Percentiles rank a stretch among this genome's conserved stretches.
Conservation (phyloP, 2,888 invertebrate genomes). For the Eristalis intricaria region DNA sequence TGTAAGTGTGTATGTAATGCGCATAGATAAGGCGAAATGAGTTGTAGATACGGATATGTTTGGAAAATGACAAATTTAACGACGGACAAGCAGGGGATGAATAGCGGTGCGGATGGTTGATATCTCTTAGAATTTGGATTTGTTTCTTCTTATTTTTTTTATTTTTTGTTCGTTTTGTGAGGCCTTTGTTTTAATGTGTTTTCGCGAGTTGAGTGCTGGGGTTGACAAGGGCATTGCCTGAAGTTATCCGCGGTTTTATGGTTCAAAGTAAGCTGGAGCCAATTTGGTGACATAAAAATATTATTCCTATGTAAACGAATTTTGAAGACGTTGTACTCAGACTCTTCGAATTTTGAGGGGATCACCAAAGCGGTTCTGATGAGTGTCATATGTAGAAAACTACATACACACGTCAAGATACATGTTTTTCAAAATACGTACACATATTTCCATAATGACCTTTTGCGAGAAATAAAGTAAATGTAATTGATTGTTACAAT, state of each 20-base stretch:
- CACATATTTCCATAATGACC: too few species aligned
- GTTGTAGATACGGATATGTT: slow-evolving; percentile 62
- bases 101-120: background rate
- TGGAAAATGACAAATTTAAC: slow-evolving; percentile 54
- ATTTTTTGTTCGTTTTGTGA: background rate
- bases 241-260: slow-evolving; percentile 5
- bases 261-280: slow-evolving; percentile 23
- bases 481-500: too few species aligned
- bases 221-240: background rate
- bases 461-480: too few species aligned
- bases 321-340: background rate
- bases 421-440: too few species aligned
- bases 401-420: too few species aligned
- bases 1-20: slow-evolving; percentile 29
- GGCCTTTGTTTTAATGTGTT: slow-evolving; percentile 24
- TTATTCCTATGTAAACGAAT: background rate
- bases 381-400: too few species aligned
- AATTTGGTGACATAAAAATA: slow-evolving; percentile 20
- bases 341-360: too few species aligned
- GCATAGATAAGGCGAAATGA: slow-evolving; percentile 71
- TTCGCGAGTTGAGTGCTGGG: slow-evolving; percentile 3
- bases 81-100: slow-evolving; percentile 14
- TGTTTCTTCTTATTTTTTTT: background rate
- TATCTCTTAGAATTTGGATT: slow-evolving; percentile 34
- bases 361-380: background rate